Percentiles rank a stretch among this genome's conserved stretches.
phyloP scores from a whole-genome alignment of 1,140 invertebrate species.

The Linepithema humile region DNA sequence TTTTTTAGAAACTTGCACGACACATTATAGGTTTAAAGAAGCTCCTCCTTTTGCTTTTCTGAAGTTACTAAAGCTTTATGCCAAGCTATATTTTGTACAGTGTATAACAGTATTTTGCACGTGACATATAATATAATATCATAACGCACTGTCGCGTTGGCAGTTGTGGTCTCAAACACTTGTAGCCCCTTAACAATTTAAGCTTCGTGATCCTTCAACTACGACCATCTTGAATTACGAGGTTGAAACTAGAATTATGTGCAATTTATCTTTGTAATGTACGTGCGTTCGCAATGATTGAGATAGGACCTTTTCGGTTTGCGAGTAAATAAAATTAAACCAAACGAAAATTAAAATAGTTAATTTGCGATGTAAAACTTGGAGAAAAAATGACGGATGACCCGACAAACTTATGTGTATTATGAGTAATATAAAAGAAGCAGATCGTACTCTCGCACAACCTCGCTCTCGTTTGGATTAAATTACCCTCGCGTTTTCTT shows the following conservation, averaged over 20 bases:
- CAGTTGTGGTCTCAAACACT: constrained; percentile 22
- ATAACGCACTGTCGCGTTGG: neutral
- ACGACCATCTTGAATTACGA: constrained; percentile 24
- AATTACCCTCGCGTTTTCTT: constrained; percentile 42
- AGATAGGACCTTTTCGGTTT: neutral
- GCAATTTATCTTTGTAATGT: neutral
- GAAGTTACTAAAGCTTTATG: neutral
- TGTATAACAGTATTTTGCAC: neutral
- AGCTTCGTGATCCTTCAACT: neutral
- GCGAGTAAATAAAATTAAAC: neutral
- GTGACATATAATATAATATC: constrained; percentile 1
- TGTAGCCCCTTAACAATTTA: constrained; percentile 43
- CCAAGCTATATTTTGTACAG: too few relatives aligned
- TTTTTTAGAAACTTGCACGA: neutral
- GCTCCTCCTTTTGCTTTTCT: neutral
- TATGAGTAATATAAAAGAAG: neutral
- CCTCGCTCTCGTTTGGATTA: constrained; percentile 12
- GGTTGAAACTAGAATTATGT: neutral
- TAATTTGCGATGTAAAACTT: neutral
- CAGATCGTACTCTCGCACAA: neutral
- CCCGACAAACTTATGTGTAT: neutral
- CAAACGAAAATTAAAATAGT: neutral
- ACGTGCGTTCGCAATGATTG: neutral
- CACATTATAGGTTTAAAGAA: neutral
- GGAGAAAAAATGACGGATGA: neutral